phyloP scores from a whole-genome alignment of 64 coral and sea anemone species.

The Trachythela sp. region DNA sequence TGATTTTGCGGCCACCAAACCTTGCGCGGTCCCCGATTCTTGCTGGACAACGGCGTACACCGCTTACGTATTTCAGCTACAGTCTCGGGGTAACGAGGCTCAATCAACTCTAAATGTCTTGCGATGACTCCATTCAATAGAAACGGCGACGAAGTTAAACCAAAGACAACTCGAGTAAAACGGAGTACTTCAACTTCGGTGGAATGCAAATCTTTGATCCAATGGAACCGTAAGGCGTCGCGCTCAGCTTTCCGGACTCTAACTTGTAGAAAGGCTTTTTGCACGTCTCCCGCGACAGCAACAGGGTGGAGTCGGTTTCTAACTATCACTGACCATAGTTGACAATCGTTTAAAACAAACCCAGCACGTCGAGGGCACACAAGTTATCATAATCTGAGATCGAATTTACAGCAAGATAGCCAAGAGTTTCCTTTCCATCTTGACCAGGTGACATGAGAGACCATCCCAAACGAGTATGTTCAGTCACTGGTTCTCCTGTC shows the following conservation, averaged over 20 bases:
- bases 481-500: neutral
- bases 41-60: neutral
- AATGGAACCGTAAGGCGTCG: neutral
- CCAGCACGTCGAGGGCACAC: neutral
- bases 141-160: neutral
- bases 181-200: neutral
- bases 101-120: neutral
- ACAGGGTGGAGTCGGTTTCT: neutral
- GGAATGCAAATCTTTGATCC: neutral
- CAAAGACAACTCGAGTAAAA: constrained; percentile 1
- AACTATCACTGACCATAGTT: neutral
- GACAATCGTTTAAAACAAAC: neutral
- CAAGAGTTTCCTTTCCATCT: neutral
- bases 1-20: neutral
- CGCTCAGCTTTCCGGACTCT: neutral
- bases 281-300: neutral
- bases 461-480: constrained; percentile 10
- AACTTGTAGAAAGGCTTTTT: neutral
- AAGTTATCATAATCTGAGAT: neutral
- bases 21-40: neutral
- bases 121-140: neutral
- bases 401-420: neutral
- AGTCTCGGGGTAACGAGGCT: neutral
- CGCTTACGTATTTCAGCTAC: neutral
- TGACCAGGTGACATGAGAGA: neutral